A percentile compares a stretch with the other conserved stretches of the same genome.
phyloP scores from a whole-genome alignment of 2,888 invertebrate species.

The Heliconius charithonia region DNA sequence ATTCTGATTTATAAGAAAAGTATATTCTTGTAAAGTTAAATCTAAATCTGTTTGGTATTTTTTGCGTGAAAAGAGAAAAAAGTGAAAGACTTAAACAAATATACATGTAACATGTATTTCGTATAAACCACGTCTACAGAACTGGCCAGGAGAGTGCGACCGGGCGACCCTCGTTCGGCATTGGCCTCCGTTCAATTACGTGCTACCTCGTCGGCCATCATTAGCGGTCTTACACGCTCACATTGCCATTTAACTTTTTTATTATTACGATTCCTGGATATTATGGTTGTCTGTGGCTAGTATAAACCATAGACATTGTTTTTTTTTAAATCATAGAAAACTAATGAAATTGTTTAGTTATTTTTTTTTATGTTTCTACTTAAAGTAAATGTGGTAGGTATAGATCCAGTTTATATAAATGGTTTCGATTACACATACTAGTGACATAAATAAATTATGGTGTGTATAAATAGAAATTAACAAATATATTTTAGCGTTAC shows the following conservation, averaged over 20 bases:
- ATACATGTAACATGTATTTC: too few relatives aligned
- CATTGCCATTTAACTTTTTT: constrained; percentile 40
- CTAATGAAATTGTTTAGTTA: neutral
- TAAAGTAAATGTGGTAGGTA: too few relatives aligned
- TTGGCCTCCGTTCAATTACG: constrained; percentile 45
- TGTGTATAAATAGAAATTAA: too few relatives aligned
- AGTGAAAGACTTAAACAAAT: too few relatives aligned
- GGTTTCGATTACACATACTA: too few relatives aligned
- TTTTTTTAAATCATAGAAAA: neutral
- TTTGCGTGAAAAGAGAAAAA: too few relatives aligned
- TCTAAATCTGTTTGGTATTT: too few relatives aligned
- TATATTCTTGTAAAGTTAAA: neutral
- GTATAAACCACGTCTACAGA: neutral
- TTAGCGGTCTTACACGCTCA: constrained; percentile 45
- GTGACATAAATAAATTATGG: too few relatives aligned
- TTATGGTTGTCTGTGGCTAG: constrained; percentile 20
- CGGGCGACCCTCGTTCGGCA: constrained; percentile 59
- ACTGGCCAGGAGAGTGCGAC: constrained; percentile 14
- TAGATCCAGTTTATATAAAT: too few relatives aligned
- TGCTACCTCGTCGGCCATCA: constrained; percentile 37
- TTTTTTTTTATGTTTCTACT: too few relatives aligned
- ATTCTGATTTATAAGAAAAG: neutral
- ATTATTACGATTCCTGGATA: constrained; percentile 33
- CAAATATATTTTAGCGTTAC: too few relatives aligned
- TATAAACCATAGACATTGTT: constrained; percentile 22